Evolutionary conservation across 2,888 invertebrate species (phyloP).

Genomic region (Prenolepis imparis): DNA sequence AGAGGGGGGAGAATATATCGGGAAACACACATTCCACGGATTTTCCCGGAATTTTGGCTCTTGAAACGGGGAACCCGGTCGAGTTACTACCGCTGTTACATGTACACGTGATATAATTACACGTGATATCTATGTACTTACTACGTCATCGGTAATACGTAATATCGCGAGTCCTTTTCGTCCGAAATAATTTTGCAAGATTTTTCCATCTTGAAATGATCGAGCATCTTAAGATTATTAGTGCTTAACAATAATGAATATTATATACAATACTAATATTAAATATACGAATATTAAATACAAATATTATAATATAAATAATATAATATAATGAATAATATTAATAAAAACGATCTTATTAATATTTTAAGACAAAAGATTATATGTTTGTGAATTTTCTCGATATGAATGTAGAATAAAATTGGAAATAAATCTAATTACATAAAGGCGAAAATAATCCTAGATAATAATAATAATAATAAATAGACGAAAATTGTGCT

Average conservation of each 20-base stretch:
- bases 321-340: too few species aligned
- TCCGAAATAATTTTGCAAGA: background rate
- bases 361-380: background rate
- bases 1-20: conserved; percentile 16
- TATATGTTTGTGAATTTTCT: background rate
- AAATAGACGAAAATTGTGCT: background rate
- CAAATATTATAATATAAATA: too few species aligned
- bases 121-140: background rate
- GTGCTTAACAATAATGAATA: background rate
- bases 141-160: background rate
- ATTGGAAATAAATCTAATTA: background rate
- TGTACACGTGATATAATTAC: background rate
- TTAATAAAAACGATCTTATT: background rate
- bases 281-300: too few species aligned
- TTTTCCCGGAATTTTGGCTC: conserved; percentile 56
- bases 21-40: conserved; percentile 59
- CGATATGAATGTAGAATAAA: too few species aligned
- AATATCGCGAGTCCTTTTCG: background rate
- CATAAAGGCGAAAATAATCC: background rate
- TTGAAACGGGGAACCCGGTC: background rate
- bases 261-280: too few species aligned
- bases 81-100: background rate
- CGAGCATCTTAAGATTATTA: background rate
- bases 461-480: background rate
- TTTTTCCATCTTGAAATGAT: background rate